Percentiles rank a stretch among this genome's conserved stretches.
Conservation (phyloP, 1,140 invertebrate genomes). For the Camponotus vicinus region DNA sequence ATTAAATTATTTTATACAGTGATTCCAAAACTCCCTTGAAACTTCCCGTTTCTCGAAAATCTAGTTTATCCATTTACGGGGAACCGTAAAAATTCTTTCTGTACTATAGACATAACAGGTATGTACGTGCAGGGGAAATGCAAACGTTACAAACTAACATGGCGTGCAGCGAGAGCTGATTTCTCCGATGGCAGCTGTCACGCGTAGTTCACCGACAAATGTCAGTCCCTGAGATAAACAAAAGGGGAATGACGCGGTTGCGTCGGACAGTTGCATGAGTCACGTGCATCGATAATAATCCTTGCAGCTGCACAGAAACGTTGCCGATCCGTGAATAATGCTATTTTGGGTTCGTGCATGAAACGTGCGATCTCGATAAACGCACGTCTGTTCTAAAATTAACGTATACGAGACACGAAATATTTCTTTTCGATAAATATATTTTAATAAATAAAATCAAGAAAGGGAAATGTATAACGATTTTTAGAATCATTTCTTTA, state of each 20-base stretch:
- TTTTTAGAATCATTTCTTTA: not conserved
- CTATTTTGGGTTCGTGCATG: not conserved
- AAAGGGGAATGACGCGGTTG: constrained; percentile 51
- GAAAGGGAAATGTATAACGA: not conserved
- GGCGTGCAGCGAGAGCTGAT: constrained; percentile 34
- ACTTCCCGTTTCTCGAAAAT: not conserved
- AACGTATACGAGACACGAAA: not conserved
- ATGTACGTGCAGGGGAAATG: not conserved
- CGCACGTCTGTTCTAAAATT: too few species aligned
- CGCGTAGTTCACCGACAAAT: constrained; percentile 19
- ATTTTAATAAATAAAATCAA: not conserved
- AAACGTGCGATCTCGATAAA: not conserved
- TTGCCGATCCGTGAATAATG: constrained; percentile 1
- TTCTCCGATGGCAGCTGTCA: constrained; percentile 48
- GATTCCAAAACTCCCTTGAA: not conserved
- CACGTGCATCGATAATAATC: constrained; percentile 43
- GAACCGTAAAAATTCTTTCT: not conserved
- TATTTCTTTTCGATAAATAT: not conserved
- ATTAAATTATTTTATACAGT: not conserved
- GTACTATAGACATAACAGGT: not conserved
- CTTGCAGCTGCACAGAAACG: constrained; percentile 5
- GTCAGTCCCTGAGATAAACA: constrained; percentile 55
- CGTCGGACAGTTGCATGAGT: constrained; percentile 38
- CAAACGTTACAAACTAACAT: constrained; percentile 16
- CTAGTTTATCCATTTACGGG: not conserved